Conservation (phyloP, 2,797 vertebrate genomes). For the Karalla daura region DNA sequence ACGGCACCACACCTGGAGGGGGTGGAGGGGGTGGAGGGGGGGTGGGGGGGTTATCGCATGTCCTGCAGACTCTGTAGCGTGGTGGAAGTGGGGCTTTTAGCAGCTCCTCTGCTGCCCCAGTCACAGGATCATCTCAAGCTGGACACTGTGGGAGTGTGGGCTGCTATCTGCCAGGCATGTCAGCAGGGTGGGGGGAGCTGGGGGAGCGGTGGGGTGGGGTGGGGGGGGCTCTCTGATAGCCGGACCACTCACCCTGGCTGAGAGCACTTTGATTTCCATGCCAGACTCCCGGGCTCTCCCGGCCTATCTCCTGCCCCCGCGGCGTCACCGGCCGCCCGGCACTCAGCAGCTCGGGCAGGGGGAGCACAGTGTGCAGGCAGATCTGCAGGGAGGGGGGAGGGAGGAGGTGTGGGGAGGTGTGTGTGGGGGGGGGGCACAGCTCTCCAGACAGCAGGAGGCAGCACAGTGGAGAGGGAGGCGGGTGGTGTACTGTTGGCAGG, state of each 20-base stretch:
- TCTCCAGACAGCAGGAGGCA: conserved; percentile 31
- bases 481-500: conserved; percentile 20
- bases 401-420: conserved; percentile 34
- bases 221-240: conserved; percentile 61
- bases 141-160: conserved; percentile 41
- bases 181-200: conserved; percentile 55
- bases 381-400: conserved; percentile 35
- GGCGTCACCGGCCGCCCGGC: conserved; percentile 42
- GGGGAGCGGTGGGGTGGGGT: no score
- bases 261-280: conserved; percentile 67
- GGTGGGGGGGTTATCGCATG: no score
- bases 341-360: conserved; percentile 52
- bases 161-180: conserved; percentile 53
- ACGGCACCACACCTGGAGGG: not conserved
- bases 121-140: conserved; percentile 25
- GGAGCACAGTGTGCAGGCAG: conserved; percentile 28
- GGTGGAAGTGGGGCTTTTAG: conserved; percentile 56
- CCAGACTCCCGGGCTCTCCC: conserved; percentile 61
- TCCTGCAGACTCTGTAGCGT: no score
- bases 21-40: no score
- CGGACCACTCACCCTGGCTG: conserved; percentile 51
- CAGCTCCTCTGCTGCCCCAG: conserved; percentile 10
- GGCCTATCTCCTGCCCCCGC: conserved; percentile 58
- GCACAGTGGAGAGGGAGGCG: conserved; percentile 13
- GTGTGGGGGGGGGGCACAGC: conserved; percentile 14